These are phyloP conservation scores for Hestina assimilis DNA, from an alignment of 1,140 invertebrate genomes.

Conservation along the genomic window DNA sequence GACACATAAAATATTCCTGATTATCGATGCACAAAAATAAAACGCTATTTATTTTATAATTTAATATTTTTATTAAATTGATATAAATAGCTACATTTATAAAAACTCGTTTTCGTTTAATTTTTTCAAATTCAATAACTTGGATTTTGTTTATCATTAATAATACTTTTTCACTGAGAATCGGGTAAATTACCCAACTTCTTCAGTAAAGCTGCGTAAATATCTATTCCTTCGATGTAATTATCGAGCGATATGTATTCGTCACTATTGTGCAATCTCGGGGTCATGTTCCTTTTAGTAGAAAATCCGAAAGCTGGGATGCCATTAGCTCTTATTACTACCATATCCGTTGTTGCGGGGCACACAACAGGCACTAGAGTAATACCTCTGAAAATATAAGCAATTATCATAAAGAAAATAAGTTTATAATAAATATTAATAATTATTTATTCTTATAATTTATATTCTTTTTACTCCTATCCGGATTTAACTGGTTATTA, in stretches of 20 bases:
- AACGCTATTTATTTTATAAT: no score
- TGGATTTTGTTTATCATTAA: not conserved
- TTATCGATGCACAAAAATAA: no score
- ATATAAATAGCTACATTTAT: no score
- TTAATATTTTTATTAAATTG: no score
- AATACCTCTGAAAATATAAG: slow-evolving; percentile 74
- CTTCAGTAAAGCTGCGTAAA: slow-evolving; percentile 82
- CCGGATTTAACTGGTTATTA: no score
- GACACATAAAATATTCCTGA: no score
- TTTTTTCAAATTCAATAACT: no score
- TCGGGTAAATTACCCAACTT: slow-evolving; percentile 73
- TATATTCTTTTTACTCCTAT: no score
- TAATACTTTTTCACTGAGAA: not conserved
- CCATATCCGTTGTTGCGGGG: slow-evolving; percentile 51
- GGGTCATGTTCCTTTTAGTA: slow-evolving; percentile 86
- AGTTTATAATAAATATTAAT: no score
- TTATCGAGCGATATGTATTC: slow-evolving; percentile 85
- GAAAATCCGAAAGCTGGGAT: slow-evolving; percentile 89
- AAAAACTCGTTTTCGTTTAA: no score
- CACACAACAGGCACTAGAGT: slow-evolving; percentile 45
- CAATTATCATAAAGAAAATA: no score
- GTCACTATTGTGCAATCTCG: slow-evolving; percentile 86
- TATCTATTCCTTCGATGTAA: slow-evolving; percentile 86
- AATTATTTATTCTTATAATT: no score
- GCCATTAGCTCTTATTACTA: slow-evolving; percentile 72